These are phyloP conservation scores for Euura saliciscinereae DNA, from an alignment of 1,140 invertebrate species.

Conservation along the genomic window DNA sequence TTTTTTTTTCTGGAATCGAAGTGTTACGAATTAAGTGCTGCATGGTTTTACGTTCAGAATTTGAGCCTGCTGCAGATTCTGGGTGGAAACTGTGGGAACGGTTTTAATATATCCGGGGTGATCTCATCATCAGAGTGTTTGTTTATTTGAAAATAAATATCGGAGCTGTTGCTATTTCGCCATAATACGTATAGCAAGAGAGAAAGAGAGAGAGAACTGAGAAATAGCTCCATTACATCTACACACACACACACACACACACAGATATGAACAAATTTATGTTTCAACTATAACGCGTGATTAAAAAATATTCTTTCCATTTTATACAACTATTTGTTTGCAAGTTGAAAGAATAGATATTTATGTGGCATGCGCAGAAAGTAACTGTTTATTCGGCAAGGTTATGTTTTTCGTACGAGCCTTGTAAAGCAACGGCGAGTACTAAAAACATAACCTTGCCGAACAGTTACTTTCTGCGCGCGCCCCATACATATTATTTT, in stretches of 20 bases:
- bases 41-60: too few relatives aligned
- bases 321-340: slow-evolving; percentile 1
- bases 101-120: slow-evolving; percentile 10
- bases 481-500: too few relatives aligned
- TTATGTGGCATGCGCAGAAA: too few relatives aligned
- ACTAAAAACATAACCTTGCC: too few relatives aligned
- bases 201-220: background rate
- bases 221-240: background rate
- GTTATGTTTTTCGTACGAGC: too few relatives aligned
- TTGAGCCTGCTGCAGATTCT: background rate
- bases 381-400: too few relatives aligned
- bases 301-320: background rate
- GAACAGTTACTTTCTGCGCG: too few relatives aligned
- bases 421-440: too few relatives aligned
- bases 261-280: background rate
- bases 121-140: slow-evolving; percentile 4
- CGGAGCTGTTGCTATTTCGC: background rate
- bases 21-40: too few relatives aligned
- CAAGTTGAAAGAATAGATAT: background rate
- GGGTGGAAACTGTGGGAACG: background rate
- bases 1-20: too few relatives aligned
- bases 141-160: slow-evolving; percentile 8
- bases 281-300: background rate
- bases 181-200: background rate
- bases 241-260: background rate